phyloP scores from a whole-genome alignment of 2,888 invertebrate genomes.

The Sepioteuthis lessoniana region DNA sequence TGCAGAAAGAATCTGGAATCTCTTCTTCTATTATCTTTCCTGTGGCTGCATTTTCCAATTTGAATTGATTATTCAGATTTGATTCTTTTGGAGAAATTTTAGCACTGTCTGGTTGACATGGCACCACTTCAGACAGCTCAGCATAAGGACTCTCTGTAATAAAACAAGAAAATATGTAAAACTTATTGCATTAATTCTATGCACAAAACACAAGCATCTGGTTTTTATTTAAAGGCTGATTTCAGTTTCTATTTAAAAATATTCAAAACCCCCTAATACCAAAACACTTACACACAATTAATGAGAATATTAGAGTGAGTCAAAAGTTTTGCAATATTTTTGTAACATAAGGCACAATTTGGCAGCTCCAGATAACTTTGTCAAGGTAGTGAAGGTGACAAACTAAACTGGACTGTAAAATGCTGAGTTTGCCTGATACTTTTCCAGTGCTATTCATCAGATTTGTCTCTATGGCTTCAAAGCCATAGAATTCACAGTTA shows the following conservation, averaged over 20 bases:
- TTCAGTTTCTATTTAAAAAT: background rate
- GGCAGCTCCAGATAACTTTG: too few species aligned
- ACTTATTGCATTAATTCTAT: background rate
- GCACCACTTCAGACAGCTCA: slow-evolving; percentile 40
- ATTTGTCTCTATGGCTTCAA: too few species aligned
- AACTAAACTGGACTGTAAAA: too few species aligned
- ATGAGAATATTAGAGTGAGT: too few species aligned
- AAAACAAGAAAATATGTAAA: background rate
- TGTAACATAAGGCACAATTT: too few species aligned
- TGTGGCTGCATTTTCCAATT: background rate
- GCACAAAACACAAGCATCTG: background rate
- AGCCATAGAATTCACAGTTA: too few species aligned
- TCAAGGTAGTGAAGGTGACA: too few species aligned
- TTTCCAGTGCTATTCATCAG: too few species aligned
- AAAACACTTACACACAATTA: too few species aligned
- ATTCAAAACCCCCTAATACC: too few species aligned
- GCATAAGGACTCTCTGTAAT: slow-evolving; percentile 37
- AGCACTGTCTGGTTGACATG: background rate
- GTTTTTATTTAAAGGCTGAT: background rate
- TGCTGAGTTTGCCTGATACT: too few species aligned
- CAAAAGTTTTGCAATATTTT: too few species aligned
- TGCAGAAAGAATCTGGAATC: background rate
- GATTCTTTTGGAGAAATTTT: slow-evolving; percentile 38
- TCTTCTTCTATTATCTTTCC: background rate
- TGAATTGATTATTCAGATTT: background rate